These are phyloP conservation scores for Phymanthus crucifer DNA, from an alignment of 92 coral and sea anemone genomes.

Conservation along the genomic window DNA sequence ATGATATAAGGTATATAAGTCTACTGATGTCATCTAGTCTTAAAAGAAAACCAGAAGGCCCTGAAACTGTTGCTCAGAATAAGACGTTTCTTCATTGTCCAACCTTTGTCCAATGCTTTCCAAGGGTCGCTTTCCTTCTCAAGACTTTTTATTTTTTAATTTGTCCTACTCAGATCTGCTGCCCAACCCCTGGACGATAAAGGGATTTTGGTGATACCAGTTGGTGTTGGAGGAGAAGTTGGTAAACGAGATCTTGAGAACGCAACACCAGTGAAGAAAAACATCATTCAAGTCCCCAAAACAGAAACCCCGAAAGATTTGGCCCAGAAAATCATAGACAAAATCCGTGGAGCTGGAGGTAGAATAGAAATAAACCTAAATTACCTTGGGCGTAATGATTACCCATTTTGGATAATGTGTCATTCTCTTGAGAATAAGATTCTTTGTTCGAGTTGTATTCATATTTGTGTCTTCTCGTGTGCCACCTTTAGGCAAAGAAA, in stretches of 20 bases:
- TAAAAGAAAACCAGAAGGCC: no score
- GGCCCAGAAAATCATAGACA: slow-evolving; percentile 64
- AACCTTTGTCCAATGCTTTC: neutral
- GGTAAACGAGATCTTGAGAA: slow-evolving; percentile 60
- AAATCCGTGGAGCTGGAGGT: slow-evolving; percentile 36
- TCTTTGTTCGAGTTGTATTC: no score
- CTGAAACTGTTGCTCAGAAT: no score
- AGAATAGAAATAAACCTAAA: neutral
- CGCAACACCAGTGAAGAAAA: slow-evolving; percentile 56
- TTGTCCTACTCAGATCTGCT: slow-evolving; percentile 30
- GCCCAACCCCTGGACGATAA: slow-evolving; percentile 64
- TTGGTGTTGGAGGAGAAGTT: slow-evolving; percentile 72
- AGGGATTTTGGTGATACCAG: slow-evolving; percentile 70
- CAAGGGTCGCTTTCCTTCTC: neutral
- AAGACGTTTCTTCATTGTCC: no score
- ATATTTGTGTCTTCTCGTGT: no score
- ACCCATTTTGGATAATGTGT: no score
- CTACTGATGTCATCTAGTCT: slow-evolving; percentile 6
- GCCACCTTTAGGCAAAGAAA: no score
- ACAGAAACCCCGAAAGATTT: slow-evolving; percentile 58
- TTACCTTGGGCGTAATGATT: no score
- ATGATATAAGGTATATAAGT: slow-evolving; percentile 43
- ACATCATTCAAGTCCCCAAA: slow-evolving; percentile 55
- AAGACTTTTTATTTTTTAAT: no score
- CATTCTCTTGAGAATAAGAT: no score